These are phyloP conservation scores for Sparidentex hasta DNA, from an alignment of 2,797 vertebrate genomes.

Conservation along the genomic window DNA sequence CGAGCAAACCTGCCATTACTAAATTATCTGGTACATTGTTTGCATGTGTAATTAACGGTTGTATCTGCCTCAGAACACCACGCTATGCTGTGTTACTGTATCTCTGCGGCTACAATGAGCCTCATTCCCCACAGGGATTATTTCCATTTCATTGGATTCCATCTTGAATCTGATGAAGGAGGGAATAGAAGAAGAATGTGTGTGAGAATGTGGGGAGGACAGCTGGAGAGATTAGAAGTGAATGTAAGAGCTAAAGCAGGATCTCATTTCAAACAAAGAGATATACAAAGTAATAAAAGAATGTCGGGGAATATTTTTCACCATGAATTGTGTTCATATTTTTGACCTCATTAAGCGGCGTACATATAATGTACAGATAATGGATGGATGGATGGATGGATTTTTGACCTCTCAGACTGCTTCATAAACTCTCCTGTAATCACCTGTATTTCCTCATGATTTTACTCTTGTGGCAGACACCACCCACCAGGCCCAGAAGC, in stretches of 20 bases:
- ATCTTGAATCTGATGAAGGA: constrained; percentile 7
- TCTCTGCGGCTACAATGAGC: neutral
- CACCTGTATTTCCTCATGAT: neutral
- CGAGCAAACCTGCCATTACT: neutral
- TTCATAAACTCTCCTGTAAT: neutral
- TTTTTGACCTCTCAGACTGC: neutral
- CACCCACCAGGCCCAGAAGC: neutral
- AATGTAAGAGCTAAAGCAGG: neutral
- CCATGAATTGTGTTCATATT: neutral
- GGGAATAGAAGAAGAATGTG: neutral
- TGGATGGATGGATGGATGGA: too few species aligned
- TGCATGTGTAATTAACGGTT: neutral
- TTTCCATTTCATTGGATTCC: neutral
- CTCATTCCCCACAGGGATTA: constrained; percentile 7
- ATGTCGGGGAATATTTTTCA: neutral
- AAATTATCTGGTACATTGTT: neutral
- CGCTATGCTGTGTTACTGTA: neutral
- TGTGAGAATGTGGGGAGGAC: neutral
- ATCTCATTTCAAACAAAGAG: constrained; percentile 3
- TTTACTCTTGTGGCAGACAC: neutral
- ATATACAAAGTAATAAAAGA: neutral
- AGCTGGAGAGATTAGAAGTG: constrained; percentile 18
- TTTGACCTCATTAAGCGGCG: too few species aligned
- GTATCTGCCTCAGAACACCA: neutral
- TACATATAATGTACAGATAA: too few species aligned